phyloP scores from a whole-genome alignment of 1,140 invertebrate genomes.

The Bathynomus jamesi region DNA sequence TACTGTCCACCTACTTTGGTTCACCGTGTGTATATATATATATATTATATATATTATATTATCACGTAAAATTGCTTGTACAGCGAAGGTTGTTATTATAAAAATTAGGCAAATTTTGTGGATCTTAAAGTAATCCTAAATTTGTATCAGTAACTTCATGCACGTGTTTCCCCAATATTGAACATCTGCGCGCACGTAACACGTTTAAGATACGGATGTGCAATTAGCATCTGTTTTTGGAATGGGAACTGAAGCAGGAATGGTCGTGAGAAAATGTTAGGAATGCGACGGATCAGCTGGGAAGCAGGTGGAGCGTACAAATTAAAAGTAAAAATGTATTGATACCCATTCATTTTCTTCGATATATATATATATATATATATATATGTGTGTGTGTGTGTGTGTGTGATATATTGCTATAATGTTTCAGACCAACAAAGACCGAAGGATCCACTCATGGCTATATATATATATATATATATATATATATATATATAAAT shows the following conservation, averaged over 20 bases:
- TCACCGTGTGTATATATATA: too few relatives aligned
- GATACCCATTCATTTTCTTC: neutral
- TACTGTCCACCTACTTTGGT: too few relatives aligned
- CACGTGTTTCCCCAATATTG: too few relatives aligned
- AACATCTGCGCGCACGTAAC: too few relatives aligned
- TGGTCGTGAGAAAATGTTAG: neutral
- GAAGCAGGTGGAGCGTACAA: neutral
- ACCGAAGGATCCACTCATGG: neutral
- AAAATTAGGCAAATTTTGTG: too few relatives aligned
- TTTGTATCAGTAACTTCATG: too few relatives aligned
- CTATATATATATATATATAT: constrained; percentile 1
- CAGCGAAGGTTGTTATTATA: too few relatives aligned
- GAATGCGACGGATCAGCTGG: neutral
- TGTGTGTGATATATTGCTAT: neutral
- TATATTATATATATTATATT: too few relatives aligned
- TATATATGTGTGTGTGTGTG: neutral
- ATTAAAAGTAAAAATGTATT: neutral
- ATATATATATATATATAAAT: constrained; percentile 1
- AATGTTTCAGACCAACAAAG: neutral
- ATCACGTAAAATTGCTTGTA: too few relatives aligned
- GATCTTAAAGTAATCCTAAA: too few relatives aligned
- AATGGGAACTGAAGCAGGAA: neutral
- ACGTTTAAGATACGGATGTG: too few relatives aligned
- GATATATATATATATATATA: neutral
- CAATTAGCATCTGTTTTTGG: neutral